These are phyloP conservation scores for Propithecus perrieri DNA, from an alignment of 2,797 vertebrate genomes.

Conservation along the genomic window DNA sequence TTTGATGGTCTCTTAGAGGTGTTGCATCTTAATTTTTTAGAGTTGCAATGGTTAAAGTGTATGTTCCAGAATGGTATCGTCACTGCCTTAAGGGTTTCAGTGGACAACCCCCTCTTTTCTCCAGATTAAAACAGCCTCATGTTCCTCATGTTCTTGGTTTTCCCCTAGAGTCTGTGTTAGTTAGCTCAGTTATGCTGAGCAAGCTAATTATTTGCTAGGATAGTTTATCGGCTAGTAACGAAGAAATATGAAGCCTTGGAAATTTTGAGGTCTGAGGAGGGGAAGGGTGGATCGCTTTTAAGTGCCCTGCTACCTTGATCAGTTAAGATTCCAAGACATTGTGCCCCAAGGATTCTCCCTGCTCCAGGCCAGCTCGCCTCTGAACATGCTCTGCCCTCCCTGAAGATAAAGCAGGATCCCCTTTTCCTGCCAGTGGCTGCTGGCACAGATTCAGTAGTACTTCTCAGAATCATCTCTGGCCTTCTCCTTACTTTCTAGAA, in stretches of 20 bases:
- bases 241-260: conserved; percentile 56
- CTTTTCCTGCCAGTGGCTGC: neutral
- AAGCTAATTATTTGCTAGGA: neutral
- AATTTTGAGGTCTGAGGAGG: neutral
- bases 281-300: conserved; percentile 48
- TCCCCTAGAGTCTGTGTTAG: fast-evolving
- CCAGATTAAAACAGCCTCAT: neutral
- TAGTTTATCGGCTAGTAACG: conserved; percentile 56
- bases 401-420: neutral
- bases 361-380: neutral
- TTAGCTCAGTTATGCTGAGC: conserved; percentile 44
- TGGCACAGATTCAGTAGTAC: neutral
- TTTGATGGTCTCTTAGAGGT: neutral
- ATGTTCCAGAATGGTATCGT: neutral
- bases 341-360: neutral
- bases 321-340: neutral
- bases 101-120: neutral
- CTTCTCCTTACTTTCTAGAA: neutral
- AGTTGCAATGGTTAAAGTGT: neutral
- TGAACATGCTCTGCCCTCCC: neutral
- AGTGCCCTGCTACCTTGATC: conserved; percentile 62
- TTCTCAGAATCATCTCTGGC: neutral
- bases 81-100: neutral
- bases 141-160: neutral
- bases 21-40: neutral